A percentile compares a stretch with the other conserved stretches of the same genome.
phyloP scores from a whole-genome alignment of 2,888 invertebrate genomes.

The Brenthis ino region DNA sequence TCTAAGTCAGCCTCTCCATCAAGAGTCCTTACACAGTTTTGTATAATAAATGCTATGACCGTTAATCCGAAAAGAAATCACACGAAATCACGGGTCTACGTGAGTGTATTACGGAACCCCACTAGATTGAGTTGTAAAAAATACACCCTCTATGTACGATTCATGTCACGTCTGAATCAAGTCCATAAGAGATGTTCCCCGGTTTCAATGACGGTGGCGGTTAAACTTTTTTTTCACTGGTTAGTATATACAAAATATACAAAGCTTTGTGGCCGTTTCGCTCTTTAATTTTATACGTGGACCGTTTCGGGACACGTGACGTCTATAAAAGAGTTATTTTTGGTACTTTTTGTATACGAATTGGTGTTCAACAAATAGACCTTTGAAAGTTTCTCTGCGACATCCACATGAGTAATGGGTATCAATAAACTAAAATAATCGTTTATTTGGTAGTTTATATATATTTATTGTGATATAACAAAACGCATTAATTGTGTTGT shows the following conservation, averaged over 20 bases:
- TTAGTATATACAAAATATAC: conserved; percentile 48
- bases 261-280: conserved; percentile 53
- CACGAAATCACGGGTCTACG: conserved; percentile 27
- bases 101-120: conserved; percentile 24
- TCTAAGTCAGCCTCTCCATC: conserved; percentile 11
- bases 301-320: conserved; percentile 55
- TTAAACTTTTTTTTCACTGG: conserved; percentile 53
- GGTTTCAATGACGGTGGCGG: conserved; percentile 63
- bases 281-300: conserved; percentile 71
- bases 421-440: not conserved
- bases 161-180: conserved; percentile 66
- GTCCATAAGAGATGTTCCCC: conserved; percentile 64
- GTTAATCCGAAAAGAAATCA: conserved; percentile 14
- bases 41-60: conserved; percentile 10
- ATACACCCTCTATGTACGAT: conserved; percentile 49
- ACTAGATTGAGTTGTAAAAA: conserved; percentile 61
- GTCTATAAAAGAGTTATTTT: conserved; percentile 42
- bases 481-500: too few species aligned
- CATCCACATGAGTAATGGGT: not conserved
- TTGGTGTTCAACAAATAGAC: not conserved
- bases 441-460: not conserved
- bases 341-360: conserved; percentile 23
- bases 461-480: too few species aligned
- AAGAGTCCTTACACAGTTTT: not conserved
- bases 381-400: not conserved